Base-by-base conservation (phyloP, 2,888 invertebrate species). In the Apomyelois bistriatella region DNA sequence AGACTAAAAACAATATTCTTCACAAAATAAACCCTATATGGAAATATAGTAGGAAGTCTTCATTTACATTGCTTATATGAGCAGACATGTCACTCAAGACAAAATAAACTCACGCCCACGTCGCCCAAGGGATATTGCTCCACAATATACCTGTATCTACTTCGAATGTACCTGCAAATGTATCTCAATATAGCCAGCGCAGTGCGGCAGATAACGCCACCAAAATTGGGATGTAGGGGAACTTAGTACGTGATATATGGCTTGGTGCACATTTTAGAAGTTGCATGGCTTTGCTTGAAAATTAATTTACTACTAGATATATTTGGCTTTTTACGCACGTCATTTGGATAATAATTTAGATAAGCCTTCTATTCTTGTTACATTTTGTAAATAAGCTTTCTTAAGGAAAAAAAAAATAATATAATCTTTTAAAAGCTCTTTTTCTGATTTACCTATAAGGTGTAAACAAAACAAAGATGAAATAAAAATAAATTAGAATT, bases 151-250 rank as follows among this genome's bases (percentile, higher is more conserved):
- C 32, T 22, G 5, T 5, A 2, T 22, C n/a, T 22, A 22, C 22
- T 22, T 22, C 5, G 16, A 13, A 7, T 15, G 1, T 40, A 41
- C 41, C 12, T 22, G 22, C 12, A 49, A 13, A 38, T 49, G 49
- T 30, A 15, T 46, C 13, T 48, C 30, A 22, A 49, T 49, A 49
- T 49, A 30, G 15, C 36, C 48, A 17, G 38, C 49, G 49, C 49
- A 50, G 6, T 50, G 49, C 49, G 40, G 49, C 49, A 50, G 30
- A 22, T 22, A 13, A 13, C 30, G 40, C 40, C 40, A 40, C 49
- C 38, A 40, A 40, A 50, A 50, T 50, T 10, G 49, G 32, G 30
- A 40, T 40, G 5, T 41, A 50, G 10, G 22, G 38, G 22, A 22
- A 12, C 22, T 30, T 22, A 38, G 28, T 17, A 22, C 9, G 13